phyloP scores from a whole-genome alignment of 1,140 invertebrate genomes.

The Dryas iulia region DNA sequence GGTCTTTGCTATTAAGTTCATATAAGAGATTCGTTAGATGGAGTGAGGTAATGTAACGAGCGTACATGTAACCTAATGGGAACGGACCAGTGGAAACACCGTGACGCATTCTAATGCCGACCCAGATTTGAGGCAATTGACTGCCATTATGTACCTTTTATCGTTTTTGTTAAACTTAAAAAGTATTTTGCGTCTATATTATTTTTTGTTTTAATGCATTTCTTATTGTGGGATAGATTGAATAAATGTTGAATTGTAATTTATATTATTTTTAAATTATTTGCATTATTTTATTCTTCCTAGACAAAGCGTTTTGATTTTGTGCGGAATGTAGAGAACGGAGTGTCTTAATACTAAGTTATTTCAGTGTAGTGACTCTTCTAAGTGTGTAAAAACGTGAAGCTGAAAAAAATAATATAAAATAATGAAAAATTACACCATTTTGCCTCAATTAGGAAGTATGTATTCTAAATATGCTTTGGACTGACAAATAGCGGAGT shows the following conservation, averaged over 20 bases:
- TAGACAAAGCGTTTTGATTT: too few relatives aligned
- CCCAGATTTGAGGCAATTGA: conserved; percentile 5
- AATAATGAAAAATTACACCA: too few relatives aligned
- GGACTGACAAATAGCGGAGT: too few relatives aligned
- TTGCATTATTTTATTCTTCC: too few relatives aligned
- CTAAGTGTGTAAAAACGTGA: too few relatives aligned
- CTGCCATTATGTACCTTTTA: background rate
- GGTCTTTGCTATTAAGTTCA: background rate
- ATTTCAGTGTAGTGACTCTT: too few relatives aligned
- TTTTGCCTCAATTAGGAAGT: too few relatives aligned
- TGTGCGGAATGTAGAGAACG: too few relatives aligned
- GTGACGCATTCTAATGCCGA: conserved; percentile 8
- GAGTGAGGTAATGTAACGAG: conserved; percentile 20
- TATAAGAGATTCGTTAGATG: conserved; percentile 1
- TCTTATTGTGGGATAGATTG: background rate
- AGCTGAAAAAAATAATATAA: too few relatives aligned
- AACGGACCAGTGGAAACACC: conserved; percentile 10
- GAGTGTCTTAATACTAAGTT: too few relatives aligned
- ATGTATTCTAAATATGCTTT: too few relatives aligned
- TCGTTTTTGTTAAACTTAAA: background rate
- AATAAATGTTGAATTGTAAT: background rate
- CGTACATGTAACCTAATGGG: conserved; percentile 13
- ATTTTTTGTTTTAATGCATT: too few relatives aligned
- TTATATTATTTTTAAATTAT: background rate
- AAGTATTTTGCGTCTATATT: background rate